A percentile compares a stretch with the other conserved stretches of the same genome.
Evolutionary conservation across 2,113 vertebrate genomes (phyloP).

Genomic region (Tragelaphus buxtoni): DNA sequence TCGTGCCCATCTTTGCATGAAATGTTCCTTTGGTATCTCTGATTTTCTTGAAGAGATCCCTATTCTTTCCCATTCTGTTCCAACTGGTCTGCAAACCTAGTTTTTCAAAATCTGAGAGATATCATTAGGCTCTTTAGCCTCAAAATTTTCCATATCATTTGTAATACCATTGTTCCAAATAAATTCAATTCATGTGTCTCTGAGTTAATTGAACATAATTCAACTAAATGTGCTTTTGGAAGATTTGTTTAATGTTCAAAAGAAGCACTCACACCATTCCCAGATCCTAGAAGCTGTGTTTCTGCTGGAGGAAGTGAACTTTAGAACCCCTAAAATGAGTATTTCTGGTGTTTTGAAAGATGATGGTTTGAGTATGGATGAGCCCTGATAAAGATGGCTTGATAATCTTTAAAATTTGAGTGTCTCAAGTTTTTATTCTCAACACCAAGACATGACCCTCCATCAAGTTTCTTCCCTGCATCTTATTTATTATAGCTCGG

Average conservation of each 20-base stretch:
- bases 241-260: neutral
- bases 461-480: neutral
- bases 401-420: neutral
- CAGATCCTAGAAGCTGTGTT: neutral
- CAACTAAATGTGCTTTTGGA: constrained; percentile 10
- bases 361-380: neutral
- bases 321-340: neutral
- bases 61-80: neutral
- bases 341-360: constrained; percentile 1
- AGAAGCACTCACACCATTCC: neutral
- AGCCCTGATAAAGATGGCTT: neutral
- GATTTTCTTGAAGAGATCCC: too few species aligned
- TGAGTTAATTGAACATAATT: constrained; percentile 9
- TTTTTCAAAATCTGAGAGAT: constrained; percentile 25
- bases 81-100: neutral
- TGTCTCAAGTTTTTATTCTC: neutral
- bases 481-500: neutral
- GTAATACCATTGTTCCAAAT: neutral
- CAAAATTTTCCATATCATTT: neutral
- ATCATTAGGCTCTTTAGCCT: neutral
- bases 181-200: constrained; percentile 5
- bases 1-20: too few species aligned
- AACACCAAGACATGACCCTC: neutral
- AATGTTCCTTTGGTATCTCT: too few species aligned
- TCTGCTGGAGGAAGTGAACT: neutral